phyloP scores from a whole-genome alignment of 2,888 invertebrate genomes.

The Psylliodes chrysocephalus region DNA sequence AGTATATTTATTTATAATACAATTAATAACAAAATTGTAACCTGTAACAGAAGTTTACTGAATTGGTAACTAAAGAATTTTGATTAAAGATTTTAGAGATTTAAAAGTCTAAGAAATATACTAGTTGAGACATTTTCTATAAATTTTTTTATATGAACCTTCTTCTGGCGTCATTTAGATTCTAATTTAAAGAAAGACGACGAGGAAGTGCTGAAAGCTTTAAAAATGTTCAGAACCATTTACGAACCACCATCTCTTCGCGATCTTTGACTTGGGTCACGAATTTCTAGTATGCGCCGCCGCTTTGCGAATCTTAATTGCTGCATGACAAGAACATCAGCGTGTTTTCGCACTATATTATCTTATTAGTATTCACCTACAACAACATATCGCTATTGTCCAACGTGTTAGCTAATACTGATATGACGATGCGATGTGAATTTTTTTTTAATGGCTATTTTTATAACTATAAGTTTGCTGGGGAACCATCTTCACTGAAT shows the following conservation, averaged over 20 bases:
- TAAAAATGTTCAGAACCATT: constrained; percentile 26
- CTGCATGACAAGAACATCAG: constrained; percentile 38
- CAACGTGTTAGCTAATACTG: constrained; percentile 5
- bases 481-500: too few species aligned
- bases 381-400: constrained; percentile 29
- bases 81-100: too few species aligned
- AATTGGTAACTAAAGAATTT: too few species aligned
- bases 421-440: not conserved
- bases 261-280: constrained; percentile 37
- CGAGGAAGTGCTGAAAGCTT: constrained; percentile 1
- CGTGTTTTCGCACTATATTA: constrained; percentile 42
- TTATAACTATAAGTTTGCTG: too few species aligned
- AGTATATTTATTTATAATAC: too few species aligned
- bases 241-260: constrained; percentile 32
- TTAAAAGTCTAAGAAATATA: too few species aligned
- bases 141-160: too few species aligned
- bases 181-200: constrained; percentile 8
- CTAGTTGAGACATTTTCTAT: too few species aligned
- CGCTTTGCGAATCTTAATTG: constrained; percentile 40
- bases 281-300: constrained; percentile 37
- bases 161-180: not conserved
- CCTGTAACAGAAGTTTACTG: too few species aligned
- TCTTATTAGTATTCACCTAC: constrained; percentile 40
- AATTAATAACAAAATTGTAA: too few species aligned
- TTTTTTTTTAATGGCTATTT: too few species aligned